A percentile compares a stretch with the other conserved stretches of the same genome.
phyloP scores from a whole-genome alignment of 2,113 vertebrate species.

The Psammodynastes pulverulentus region DNA sequence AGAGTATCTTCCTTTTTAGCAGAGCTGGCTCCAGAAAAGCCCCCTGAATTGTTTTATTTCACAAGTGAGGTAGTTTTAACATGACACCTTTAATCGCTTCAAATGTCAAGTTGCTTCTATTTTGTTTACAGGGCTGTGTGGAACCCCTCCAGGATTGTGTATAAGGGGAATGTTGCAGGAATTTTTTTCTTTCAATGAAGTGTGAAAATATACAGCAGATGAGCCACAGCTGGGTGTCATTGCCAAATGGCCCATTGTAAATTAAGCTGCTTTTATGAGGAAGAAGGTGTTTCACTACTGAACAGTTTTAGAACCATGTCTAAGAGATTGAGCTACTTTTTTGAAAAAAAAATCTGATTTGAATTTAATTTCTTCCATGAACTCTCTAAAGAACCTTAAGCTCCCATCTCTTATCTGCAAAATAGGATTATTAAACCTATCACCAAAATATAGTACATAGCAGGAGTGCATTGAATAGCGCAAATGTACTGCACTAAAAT shows the following conservation, averaged over 20 bases:
- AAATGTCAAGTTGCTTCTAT: rapidly evolving
- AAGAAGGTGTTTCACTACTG: neutral
- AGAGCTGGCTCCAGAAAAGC: neutral
- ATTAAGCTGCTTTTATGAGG: neutral
- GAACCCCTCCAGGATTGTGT: neutral
- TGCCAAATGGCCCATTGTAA: neutral
- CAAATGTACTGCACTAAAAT: neutral
- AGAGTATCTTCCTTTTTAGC: neutral
- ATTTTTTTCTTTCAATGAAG: neutral
- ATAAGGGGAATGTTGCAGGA: neutral
- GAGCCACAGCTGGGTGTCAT: neutral
- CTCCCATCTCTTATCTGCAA: neutral
- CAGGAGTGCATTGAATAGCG: neutral
- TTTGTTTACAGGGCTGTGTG: neutral
- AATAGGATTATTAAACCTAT: neutral
- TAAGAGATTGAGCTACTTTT: neutral
- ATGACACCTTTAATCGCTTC: neutral
- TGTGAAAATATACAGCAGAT: neutral
- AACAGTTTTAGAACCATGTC: neutral
- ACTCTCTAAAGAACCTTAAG: neutral
- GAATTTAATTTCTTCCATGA: neutral
- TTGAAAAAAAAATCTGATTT: neutral
- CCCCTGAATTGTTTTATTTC: neutral
- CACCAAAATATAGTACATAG: neutral
- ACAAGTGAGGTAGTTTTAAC: neutral